Conservation (phyloP, 2,888 invertebrate species). For the Drosophila nigritarsus region DNA sequence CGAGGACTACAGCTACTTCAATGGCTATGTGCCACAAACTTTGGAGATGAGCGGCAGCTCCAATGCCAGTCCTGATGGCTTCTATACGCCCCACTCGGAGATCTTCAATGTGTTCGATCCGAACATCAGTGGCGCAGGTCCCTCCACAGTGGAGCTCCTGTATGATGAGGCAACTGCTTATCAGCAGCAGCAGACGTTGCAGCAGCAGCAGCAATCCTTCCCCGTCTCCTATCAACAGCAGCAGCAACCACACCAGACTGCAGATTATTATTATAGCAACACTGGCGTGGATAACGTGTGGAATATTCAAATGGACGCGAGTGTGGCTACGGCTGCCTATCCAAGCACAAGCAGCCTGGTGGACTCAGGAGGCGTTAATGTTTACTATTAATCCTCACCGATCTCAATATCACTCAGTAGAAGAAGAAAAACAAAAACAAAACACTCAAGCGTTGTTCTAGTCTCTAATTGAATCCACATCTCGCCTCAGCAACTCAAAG, state of each 20-base stretch:
- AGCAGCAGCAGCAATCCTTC: conserved; percentile 56
- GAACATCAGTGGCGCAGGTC: conserved; percentile 43
- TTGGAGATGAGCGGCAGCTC: conserved; percentile 55
- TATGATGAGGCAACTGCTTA: conserved; percentile 64
- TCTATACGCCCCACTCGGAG: conserved; percentile 71
- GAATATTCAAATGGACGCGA: conserved; percentile 83
- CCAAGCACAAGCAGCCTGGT: conserved; percentile 38
- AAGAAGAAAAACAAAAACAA: conserved; percentile 1
- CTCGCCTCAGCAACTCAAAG: conserved; percentile 28
- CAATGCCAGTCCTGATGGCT: conserved; percentile 43
- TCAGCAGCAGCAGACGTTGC: conserved; percentile 51
- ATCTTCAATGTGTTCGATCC: conserved; percentile 79
- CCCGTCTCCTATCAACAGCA: conserved; percentile 42
- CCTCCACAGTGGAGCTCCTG: conserved; percentile 56
- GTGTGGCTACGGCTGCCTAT: conserved; percentile 39
- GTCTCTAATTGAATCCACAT: conserved; percentile 72
- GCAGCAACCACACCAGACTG: conserved; percentile 48
- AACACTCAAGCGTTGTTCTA: conserved; percentile 81
- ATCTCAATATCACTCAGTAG: conserved; percentile 25
- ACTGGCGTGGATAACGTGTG: conserved; percentile 82
- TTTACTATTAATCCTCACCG: conserved; percentile 65
- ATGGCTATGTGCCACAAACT: conserved; percentile 54
- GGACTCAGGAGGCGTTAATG: conserved; percentile 47
- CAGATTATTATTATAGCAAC: conserved; percentile 84
- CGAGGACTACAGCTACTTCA: conserved; percentile 80